phyloP scores from a whole-genome alignment of 1,140 invertebrate species.

The Brachionus paranguensis region DNA sequence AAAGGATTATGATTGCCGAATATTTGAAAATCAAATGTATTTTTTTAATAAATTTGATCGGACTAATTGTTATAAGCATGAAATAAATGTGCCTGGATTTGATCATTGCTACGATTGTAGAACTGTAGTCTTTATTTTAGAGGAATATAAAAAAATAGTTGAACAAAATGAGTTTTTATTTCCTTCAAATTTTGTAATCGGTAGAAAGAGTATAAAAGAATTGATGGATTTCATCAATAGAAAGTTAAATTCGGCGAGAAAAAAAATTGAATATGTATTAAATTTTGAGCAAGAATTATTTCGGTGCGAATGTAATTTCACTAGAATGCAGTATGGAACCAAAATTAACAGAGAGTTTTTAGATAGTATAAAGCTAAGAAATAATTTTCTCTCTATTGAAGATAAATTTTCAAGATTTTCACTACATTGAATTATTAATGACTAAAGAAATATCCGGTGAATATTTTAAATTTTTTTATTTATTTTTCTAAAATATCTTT shows the following conservation, averaged over 20 bases:
- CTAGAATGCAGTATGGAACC: neutral
- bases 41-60: neutral
- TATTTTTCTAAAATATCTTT: too few species aligned
- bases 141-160: neutral
- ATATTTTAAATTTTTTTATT: too few species aligned
- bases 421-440: too few species aligned
- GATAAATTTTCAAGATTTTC: neutral
- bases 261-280: neutral
- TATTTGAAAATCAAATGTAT: neutral
- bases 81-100: neutral
- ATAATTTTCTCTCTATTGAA: neutral
- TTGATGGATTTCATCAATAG: neutral
- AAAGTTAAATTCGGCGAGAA: neutral
- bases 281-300: neutral
- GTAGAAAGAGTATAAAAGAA: neutral
- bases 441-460: too few species aligned
- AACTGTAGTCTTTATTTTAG: neutral
- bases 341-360: neutral
- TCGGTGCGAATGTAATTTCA: neutral
- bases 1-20: neutral
- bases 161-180: neutral
- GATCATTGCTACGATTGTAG: slow-evolving; percentile 25
- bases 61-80: neutral
- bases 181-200: neutral
- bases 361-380: neutral